phyloP scores from a whole-genome alignment of 2,888 invertebrate genomes.

The Chironomus riparius region DNA sequence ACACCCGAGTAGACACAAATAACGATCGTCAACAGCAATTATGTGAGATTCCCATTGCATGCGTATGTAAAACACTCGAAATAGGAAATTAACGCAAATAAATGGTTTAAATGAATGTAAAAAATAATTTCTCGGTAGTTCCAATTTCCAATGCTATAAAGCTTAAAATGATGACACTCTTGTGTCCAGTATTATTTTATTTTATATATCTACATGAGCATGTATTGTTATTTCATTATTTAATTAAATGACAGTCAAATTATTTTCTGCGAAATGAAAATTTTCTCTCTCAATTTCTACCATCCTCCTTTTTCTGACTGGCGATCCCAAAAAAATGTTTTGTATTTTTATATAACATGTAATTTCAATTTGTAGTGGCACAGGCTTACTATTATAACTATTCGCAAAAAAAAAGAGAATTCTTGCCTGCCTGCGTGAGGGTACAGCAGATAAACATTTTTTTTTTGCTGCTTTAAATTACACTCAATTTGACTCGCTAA shows the following conservation, averaged over 20 bases:
- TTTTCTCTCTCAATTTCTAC: not conserved
- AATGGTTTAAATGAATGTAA: too few relatives aligned
- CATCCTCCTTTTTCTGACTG: too few relatives aligned
- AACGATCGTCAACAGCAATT: too few relatives aligned
- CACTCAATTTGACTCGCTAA: not conserved
- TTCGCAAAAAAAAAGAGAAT: not conserved
- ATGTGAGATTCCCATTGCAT: too few relatives aligned
- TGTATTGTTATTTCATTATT: not conserved
- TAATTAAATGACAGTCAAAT: constrained; percentile 1
- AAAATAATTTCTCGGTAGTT: too few relatives aligned
- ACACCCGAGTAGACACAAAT: too few relatives aligned
- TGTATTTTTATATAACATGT: too few relatives aligned
- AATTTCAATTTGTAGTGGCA: not conserved
- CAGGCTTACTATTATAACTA: not conserved
- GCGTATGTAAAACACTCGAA: too few relatives aligned
- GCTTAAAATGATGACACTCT: not conserved
- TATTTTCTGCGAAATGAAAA: not conserved
- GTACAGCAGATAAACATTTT: not conserved
- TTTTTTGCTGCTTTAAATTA: not conserved
- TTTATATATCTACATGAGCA: not conserved
- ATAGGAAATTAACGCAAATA: too few relatives aligned
- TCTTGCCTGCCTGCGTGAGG: not conserved
- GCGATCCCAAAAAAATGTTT: too few relatives aligned
- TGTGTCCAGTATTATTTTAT: not conserved
- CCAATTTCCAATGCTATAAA: not conserved